Evolutionary conservation across 2,888 invertebrate species (phyloP), one percentile per base, ranked within the genome.

Genomic region (Leptinotarsa tumamoca): DNA sequence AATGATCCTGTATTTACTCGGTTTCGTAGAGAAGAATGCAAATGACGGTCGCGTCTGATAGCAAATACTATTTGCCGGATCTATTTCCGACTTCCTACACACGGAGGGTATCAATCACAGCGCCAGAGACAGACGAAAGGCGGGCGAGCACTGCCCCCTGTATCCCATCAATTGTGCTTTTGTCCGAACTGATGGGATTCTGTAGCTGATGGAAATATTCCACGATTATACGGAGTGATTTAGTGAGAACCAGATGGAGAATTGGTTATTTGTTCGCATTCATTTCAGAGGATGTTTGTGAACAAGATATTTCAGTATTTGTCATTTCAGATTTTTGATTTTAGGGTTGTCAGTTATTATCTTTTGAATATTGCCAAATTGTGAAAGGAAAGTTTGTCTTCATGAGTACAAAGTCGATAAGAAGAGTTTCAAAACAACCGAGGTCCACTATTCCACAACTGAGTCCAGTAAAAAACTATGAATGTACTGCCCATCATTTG

Each of bases 31-130:
- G 74, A 77, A 76, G 72, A 71, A 78, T 80, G 79, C 73, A 79
- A 79, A 80, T 78, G 79, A 80, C 74, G 73, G 74, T 78, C 77
- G 67, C 56, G 72, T 79, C 75, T 71, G 71, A 71, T 73, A 73
- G 78, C 77, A 75, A 79, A 78, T 75, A 76, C 72, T 72, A 75
- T 80, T 75, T 73, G 69, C 74, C 66, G 68, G 67, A 68, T 61
- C 72, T 73, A 74, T 73, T 70, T 68, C 63, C 72, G 76, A 76
- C 75, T 71, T 78, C 72, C 80, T 68, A 78, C 80, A 79, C 76
- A 77, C 77, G 73, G 77, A 73, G 75, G 68, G 77, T 71, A 82
- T 82, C 80, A 80, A 82, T 82, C 82, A 82, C 79, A 23, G 74
- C 73, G 75, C 73, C 73, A 78, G 77, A 75, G 78, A 81, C 80